Base-by-base conservation (phyloP, 53 echinoderm and acorn worm species). In the Henricia sp. region DNA sequence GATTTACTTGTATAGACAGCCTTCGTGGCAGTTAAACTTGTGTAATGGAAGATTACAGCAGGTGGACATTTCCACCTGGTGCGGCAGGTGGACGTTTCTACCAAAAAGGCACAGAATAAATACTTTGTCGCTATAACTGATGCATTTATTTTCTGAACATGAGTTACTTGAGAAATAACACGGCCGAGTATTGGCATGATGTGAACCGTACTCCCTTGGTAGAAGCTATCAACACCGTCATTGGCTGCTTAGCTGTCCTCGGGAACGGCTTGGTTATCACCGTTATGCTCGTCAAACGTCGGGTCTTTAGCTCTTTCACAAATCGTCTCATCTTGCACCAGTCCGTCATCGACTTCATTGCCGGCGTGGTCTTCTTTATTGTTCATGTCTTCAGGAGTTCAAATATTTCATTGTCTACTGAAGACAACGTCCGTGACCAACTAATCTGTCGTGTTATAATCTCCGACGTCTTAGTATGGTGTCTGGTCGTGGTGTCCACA, bases 311-410 rank as follows among this genome's bases (percentile, higher is more conserved):
- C 53, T 53, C 53, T 21, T 53, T 53, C 53, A 53, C 53, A 9
- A 57, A 75, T 56, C 75, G 75, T 37, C 75, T 75, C 40, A 75
- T 75, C 75, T 46, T 58, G 20, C 59, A 77, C 77, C 77, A 77
- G 30, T 77, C 77, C 41, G 30, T 46, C 42, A 60, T 62, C 30
- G 77, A 77, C 62, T 77, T 16, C 6, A 28, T 77, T 13, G 19
- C 44, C 44, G 77, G 77, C 0, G 1, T 77, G 38, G 63, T 77
- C 28, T 77, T 77, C 24, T 41, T 77, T 21, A 1, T 62, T 0
- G 0, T 23, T 27, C 50, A 37, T 3, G 77, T 59, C n/a, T 17
- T 53, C 0, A 34, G 11, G 1, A 57, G 38, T 21, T 14, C 40
- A 12, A 16, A 3, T 27, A 28, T 54, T 4, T 3, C 8, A 4